Conservation (phyloP, 2,113 vertebrate species). For the Polypterus senegalus region DNA sequence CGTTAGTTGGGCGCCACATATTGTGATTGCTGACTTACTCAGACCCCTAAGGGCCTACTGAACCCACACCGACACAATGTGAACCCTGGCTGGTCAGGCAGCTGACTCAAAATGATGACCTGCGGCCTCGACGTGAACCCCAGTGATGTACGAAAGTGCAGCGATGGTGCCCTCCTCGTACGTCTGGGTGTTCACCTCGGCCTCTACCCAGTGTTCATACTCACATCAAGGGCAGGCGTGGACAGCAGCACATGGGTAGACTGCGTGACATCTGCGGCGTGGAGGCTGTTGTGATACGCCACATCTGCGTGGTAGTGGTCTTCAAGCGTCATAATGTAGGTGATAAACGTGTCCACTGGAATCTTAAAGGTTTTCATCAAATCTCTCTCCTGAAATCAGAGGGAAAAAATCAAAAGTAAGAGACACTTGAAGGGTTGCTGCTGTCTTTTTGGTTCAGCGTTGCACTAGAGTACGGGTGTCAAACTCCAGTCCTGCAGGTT, state of each 20-base stretch:
- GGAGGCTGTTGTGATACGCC: conserved; percentile 89
- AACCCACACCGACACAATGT: no score
- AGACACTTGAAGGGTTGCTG: background rate
- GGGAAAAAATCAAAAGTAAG: background rate
- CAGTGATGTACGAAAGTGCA: no score
- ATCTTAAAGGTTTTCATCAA: conserved; percentile 79
- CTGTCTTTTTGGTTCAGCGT: no score
- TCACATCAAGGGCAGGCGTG: conserved; percentile 76
- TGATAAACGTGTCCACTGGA: conserved; percentile 76
- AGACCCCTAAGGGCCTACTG: no score
- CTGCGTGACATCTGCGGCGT: conserved; percentile 83
- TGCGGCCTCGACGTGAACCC: background rate
- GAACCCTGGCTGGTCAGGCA: no score
- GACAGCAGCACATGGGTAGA: conserved; percentile 85
- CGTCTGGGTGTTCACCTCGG: no score
- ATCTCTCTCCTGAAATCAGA: conserved; percentile 64
- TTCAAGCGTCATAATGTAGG: conserved; percentile 79
- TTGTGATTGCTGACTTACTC: no score
- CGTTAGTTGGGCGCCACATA: no score
- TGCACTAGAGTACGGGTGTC: no score
- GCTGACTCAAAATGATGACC: no score
- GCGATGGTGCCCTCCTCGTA: no score
- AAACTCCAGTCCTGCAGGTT: no score
- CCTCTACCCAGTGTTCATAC: conserved; percentile 2
- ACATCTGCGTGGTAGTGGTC: conserved; percentile 87